A percentile compares a stretch with the other conserved stretches of the same genome.
These are phyloP conservation scores for Muscicapa striata DNA, from an alignment of 2,797 vertebrate genomes.

Conservation along the genomic window DNA sequence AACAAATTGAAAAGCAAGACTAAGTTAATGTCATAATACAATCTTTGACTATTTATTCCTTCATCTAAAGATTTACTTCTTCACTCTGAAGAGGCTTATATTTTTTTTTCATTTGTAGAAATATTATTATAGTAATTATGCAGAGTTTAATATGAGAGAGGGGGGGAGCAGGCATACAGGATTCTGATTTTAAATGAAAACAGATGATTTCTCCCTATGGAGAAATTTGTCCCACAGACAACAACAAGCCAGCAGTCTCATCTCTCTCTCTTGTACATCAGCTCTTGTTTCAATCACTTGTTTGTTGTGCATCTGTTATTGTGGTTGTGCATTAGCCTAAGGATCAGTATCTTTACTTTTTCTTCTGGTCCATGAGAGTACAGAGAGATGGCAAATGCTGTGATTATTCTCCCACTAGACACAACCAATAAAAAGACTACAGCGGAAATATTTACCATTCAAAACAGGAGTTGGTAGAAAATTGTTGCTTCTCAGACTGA, in stretches of 20 bases:
- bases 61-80: slow-evolving; percentile 28
- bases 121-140: slow-evolving; percentile 34
- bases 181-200: slow-evolving; percentile 40
- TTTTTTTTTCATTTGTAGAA: not conserved
- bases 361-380: not conserved
- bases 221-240: not conserved
- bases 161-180: fast-evolving
- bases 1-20: slow-evolving; percentile 24
- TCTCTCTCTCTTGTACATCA: not conserved
- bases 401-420: not conserved
- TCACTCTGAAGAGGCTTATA: slow-evolving; percentile 16
- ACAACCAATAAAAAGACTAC: not conserved
- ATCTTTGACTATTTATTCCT: slow-evolving; percentile 19
- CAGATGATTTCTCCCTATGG: not conserved
- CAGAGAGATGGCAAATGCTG: not conserved
- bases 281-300: not conserved
- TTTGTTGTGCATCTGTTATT: not conserved
- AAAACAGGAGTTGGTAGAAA: not conserved
- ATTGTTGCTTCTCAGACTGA: not conserved
- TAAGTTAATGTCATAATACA: not conserved
- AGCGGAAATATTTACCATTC: not conserved
- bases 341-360: not conserved
- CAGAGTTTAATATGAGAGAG: not conserved
- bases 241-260: slow-evolving; percentile 12
- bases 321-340: not conserved